Conservation (phyloP, 2,113 vertebrate genomes). For the Benitochromis conjunctus region DNA sequence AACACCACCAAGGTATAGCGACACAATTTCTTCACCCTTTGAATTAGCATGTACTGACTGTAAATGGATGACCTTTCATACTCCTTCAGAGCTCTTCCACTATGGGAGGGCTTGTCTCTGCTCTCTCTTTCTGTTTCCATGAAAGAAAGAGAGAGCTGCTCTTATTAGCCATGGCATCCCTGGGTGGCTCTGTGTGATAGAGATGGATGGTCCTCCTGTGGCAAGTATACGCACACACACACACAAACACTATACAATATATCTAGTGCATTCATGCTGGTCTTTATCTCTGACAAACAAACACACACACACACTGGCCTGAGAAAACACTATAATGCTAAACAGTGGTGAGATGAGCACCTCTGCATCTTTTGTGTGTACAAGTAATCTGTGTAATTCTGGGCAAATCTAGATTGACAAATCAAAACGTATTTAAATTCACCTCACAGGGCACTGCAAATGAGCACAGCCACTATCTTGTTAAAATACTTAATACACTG, state of each 20-base stretch:
- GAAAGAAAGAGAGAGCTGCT: slow-evolving; percentile 4
- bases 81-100: slow-evolving; percentile 4
- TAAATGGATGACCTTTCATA: slow-evolving; percentile 13
- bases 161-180: slow-evolving; percentile 34
- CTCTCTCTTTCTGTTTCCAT: neutral
- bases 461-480: neutral
- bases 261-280: neutral
- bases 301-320: neutral
- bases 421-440: slow-evolving; percentile 19
- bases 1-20: neutral
- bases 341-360: neutral
- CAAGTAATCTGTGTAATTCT: neutral
- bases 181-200: slow-evolving; percentile 28
- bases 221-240: neutral
- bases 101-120: neutral
- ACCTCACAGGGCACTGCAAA: slow-evolving; percentile 18
- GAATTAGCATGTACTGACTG: neutral
- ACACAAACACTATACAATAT: neutral
- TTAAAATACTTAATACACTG: neutral
- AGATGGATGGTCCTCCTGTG: slow-evolving; percentile 40
- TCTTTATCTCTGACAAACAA: neutral
- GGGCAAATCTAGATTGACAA: neutral
- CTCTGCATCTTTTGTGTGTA: neutral
- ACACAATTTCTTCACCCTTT: neutral
- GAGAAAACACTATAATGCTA: neutral